phyloP scores from a whole-genome alignment of 2,113 vertebrate species.

The Lycaon pictus region DNA sequence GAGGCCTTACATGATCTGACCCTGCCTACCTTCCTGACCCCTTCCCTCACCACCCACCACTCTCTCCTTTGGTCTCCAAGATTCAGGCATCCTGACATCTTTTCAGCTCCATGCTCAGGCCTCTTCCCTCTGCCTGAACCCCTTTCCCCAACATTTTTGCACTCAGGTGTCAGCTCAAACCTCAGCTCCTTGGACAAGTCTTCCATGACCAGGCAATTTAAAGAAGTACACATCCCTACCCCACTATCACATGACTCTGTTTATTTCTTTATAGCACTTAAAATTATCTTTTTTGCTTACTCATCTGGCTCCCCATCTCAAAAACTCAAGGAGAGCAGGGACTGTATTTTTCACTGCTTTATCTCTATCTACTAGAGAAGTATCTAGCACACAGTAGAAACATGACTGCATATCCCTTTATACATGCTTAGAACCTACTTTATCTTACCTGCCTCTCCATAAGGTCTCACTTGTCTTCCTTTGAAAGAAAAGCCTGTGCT shows the following conservation, averaged over 20 bases:
- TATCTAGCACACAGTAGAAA: background rate
- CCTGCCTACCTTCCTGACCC: background rate
- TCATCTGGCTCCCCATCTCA: background rate
- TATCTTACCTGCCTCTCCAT: background rate
- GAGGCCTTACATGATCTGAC: background rate
- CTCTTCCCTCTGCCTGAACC: background rate
- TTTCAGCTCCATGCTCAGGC: background rate
- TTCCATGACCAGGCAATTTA: background rate
- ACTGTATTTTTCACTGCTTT: background rate
- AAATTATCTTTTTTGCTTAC: constrained; percentile 30
- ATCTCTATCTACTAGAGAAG: background rate
- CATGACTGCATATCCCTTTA: background rate
- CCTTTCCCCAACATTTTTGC: background rate
- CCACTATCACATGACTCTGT: background rate
- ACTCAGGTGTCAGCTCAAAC: background rate
- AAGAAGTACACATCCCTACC: background rate
- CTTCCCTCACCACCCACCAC: background rate
- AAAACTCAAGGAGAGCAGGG: background rate
- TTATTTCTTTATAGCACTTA: constrained; percentile 25
- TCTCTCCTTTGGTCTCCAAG: background rate
- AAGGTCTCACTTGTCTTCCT: background rate
- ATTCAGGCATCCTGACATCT: background rate
- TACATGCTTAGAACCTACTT: constrained; percentile 11
- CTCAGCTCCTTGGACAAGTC: background rate
- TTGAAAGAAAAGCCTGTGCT: constrained; percentile 34